A percentile compares a stretch with the other conserved stretches of the same genome.
These are phyloP conservation scores for Boloria selene DNA, from an alignment of 2,888 invertebrate genomes.

Conservation along the genomic window DNA sequence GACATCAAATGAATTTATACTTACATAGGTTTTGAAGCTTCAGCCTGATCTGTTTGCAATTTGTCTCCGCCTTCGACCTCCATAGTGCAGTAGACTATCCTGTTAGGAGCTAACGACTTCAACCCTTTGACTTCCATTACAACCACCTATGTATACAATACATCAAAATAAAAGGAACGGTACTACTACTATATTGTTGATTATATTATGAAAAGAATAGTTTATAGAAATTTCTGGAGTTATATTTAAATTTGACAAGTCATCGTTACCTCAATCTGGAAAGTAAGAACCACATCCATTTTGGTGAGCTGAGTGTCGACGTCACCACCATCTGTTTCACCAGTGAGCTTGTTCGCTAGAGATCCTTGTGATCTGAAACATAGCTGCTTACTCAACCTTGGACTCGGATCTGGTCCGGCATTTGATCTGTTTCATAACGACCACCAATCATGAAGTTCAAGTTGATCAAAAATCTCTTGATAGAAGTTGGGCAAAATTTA, in stretches of 20 bases:
- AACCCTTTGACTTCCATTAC: constrained; percentile 99
- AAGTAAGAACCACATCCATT: constrained; percentile 98
- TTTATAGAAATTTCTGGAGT: background rate
- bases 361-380: constrained; percentile 94
- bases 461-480: constrained; percentile 9
- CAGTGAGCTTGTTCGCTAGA: constrained; percentile 94
- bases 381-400: constrained; percentile 84
- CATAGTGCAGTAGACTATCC: constrained; percentile 99
- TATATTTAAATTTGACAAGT: background rate
- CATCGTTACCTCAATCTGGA: constrained; percentile 93
- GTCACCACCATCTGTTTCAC: constrained; percentile 97
- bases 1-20: constrained; percentile 49
- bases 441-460: constrained; percentile 38
- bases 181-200: background rate
- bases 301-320: constrained; percentile 97
- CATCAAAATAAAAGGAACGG: background rate
- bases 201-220: background rate
- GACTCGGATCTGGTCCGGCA: constrained; percentile 80
- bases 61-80: constrained; percentile 99
- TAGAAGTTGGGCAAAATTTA: constrained; percentile 8
- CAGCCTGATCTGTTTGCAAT: constrained; percentile 99
- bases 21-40: constrained; percentile 98
- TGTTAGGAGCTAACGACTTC: constrained; percentile 97
- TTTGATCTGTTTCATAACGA: constrained; percentile 70
- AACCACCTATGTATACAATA: constrained; percentile 87